These are phyloP conservation scores for Stenodera caucasica DNA, from an alignment of 2,888 invertebrate genomes.

Conservation along the genomic window DNA sequence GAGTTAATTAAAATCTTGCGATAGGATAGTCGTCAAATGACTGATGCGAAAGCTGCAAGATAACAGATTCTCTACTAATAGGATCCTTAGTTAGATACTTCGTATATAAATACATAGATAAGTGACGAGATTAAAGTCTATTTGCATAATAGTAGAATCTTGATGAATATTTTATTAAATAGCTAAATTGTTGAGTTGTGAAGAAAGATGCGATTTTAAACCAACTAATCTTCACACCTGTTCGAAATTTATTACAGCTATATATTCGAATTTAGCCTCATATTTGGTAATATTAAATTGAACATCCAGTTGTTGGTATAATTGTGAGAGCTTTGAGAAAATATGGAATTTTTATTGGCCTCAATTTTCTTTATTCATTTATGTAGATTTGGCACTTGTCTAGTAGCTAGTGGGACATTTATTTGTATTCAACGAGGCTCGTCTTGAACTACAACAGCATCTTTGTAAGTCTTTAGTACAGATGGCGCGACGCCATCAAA, in stretches of 20 bases:
- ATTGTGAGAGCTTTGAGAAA: too few relatives aligned
- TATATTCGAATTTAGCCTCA: too few relatives aligned
- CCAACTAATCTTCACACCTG: neutral
- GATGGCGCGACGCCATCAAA: constrained; percentile 41
- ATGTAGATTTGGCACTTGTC: constrained; percentile 39
- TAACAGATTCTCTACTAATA: constrained; percentile 6
- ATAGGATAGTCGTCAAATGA: neutral
- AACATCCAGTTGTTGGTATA: too few relatives aligned
- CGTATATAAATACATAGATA: constrained; percentile 12
- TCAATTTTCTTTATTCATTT: constrained; percentile 42
- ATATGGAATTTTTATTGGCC: too few relatives aligned
- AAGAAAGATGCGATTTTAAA: neutral
- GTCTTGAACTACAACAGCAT: constrained; percentile 11
- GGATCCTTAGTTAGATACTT: constrained; percentile 8
- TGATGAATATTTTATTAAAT: constrained; percentile 6
- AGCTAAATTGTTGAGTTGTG: neutral
- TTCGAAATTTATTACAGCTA: neutral
- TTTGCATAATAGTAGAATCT: constrained; percentile 19
- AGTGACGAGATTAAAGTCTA: constrained; percentile 16
- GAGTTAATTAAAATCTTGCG: neutral
- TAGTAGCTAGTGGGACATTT: constrained; percentile 41
- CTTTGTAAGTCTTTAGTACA: constrained; percentile 27
- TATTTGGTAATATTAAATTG: constrained; percentile 19
- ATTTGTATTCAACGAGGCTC: constrained; percentile 45
- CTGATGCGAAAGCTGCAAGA: neutral